Evolutionary conservation across 2,797 vertebrate species (phyloP).

Genomic region (Xenopus petersii): DNA sequence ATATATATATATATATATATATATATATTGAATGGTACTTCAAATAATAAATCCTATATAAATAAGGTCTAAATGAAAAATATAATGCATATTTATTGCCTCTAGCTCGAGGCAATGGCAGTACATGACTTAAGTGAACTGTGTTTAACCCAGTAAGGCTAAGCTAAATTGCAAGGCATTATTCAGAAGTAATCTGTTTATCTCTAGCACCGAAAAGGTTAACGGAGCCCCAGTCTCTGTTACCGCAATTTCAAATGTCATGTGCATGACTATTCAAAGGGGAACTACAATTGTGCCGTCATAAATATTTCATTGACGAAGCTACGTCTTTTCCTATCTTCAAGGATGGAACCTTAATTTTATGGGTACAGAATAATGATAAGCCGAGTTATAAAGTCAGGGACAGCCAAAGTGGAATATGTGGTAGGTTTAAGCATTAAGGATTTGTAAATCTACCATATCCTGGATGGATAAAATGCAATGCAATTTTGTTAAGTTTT

Average conservation of each 20-base stretch:
- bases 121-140: background rate
- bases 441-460: no score
- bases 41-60: no score
- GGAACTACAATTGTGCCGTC: slow-evolving; percentile 21
- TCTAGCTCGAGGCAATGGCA: background rate
- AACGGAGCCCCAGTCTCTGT: background rate
- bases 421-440: background rate
- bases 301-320: slow-evolving; percentile 33
- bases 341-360: background rate
- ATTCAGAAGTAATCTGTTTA: slow-evolving; percentile 27
- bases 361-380: background rate
- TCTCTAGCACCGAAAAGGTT: slow-evolving; percentile 15
- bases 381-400: background rate
- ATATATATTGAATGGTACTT: background rate
- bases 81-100: background rate
- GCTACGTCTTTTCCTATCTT: slow-evolving; percentile 1
- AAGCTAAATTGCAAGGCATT: slow-evolving; percentile 8
- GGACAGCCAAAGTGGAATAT: background rate
- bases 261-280: slow-evolving; percentile 21
- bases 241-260: slow-evolving; percentile 29
- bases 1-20: background rate
- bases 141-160: slow-evolving; percentile 6
- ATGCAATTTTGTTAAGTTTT: no score
- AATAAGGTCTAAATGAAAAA: background rate
- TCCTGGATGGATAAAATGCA: no score